Percentiles rank a stretch among this genome's conserved stretches.
phyloP scores from a whole-genome alignment of 2,888 invertebrate genomes.

The Cyrtodaria siliqua region DNA sequence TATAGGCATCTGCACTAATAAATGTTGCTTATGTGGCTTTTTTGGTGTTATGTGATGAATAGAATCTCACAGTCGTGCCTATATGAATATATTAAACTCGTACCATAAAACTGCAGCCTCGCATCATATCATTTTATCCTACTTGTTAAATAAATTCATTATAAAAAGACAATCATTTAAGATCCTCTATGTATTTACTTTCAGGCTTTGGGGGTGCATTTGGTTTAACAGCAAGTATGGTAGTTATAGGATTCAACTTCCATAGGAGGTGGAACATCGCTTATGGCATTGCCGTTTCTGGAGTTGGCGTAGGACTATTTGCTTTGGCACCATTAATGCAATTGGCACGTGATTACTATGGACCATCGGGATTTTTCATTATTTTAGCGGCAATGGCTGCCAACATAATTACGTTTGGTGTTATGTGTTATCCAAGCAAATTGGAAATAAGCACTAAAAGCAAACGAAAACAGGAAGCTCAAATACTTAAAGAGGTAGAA shows the following conservation, averaged over 20 bases:
- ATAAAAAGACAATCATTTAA: too few species aligned
- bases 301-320: constrained; percentile 41
- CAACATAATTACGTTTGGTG: constrained; percentile 43
- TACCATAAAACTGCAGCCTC: too few species aligned
- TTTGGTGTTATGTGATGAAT: too few species aligned
- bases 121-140: too few species aligned
- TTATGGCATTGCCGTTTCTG: constrained; percentile 42
- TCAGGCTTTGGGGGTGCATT: constrained; percentile 49
- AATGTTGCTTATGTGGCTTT: too few species aligned
- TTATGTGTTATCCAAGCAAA: constrained; percentile 48
- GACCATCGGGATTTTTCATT: constrained; percentile 54
- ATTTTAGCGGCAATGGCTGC: constrained; percentile 35
- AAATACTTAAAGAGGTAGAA: not conserved
- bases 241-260: constrained; percentile 56
- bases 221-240: constrained; percentile 54
- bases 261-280: constrained; percentile 36
- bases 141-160: too few species aligned
- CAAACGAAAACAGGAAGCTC: constrained; percentile 13
- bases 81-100: too few species aligned
- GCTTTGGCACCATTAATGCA: constrained; percentile 50
- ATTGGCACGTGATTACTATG: constrained; percentile 43
- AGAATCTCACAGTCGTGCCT: too few species aligned
- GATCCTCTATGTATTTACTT: too few species aligned
- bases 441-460: constrained; percentile 32
- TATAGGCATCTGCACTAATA: too few species aligned